Base-by-base conservation (phyloP, 2,113 vertebrate genomes). In the Kryptolebias marmoratus region DNA sequence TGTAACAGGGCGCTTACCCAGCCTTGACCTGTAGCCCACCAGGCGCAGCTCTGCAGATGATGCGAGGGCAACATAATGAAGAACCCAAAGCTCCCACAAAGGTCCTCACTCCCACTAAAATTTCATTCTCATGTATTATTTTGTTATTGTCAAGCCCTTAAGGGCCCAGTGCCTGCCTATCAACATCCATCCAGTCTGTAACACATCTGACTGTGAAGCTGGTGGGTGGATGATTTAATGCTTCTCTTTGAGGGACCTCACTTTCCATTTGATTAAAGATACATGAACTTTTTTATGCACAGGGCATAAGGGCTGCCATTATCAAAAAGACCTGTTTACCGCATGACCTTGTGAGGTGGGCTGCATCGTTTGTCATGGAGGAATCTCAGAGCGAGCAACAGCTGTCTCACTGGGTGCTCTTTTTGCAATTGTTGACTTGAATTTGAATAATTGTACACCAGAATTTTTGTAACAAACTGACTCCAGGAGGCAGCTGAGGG, bases 221-320 rank as follows among this genome's bases (percentile, higher is more conserved):
- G 73, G 79, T 82, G 83, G 79, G 87, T 18, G 81, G 81, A 79
- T 47, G 66, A 60, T 70, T 60, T 62, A 64, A 71, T 58, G 66
- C 69, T 30, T 58, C 48, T 71, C 47, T 82, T 73, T 71, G 60
- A 69, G 32, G 45, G 39, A 50, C 72, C 75, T 78, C 47, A 18
- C 22, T 65, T 66, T 47, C 74, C 59, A 70, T 85, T 68, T 68
- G 6, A 75, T 68, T 59, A 68, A 6, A 59, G 32, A 71, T 65
- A 50, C 61, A 2, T 49, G 2, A 63, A 82, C 64, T 39, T 68
- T 61, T 69, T 30, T 44, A 31, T 11, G 2, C 16, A 3, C 14
- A 58, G 50, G 78, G 48, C n/a, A 71, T 66, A 76, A 74, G 42
- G 16, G 11, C 53, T 53, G 53, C n/a, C 14, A 18, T 60, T 42